Percentiles rank a stretch among this genome's conserved stretches.
These are phyloP conservation scores for Neodon shergylaensis DNA, from an alignment of 2,113 vertebrate species.

Conservation along the genomic window DNA sequence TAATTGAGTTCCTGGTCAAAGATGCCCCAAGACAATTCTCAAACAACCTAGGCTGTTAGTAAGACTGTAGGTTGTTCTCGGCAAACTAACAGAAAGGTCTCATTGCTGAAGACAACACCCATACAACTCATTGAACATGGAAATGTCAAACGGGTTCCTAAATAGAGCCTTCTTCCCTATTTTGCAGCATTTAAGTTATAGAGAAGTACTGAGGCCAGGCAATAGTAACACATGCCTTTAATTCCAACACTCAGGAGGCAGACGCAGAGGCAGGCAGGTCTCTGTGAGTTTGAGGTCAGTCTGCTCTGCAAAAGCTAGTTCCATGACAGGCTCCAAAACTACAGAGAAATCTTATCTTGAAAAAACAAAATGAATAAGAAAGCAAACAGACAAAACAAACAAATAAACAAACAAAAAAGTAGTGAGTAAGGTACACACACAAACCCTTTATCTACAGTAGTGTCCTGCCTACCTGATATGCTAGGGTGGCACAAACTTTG, in stretches of 20 bases:
- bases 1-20: neutral
- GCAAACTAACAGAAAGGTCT: neutral
- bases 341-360: too few relatives aligned
- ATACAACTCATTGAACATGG: neutral
- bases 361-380: too few relatives aligned
- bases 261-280: too few relatives aligned
- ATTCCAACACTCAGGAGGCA: too few relatives aligned
- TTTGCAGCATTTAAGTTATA: neutral
- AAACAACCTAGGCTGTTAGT: neutral
- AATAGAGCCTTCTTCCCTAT: neutral
- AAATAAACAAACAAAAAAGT: too few relatives aligned
- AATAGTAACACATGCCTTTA: fast-evolving
- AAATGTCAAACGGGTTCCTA: neutral
- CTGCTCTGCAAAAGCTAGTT: too few relatives aligned
- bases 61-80: neutral
- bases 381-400: too few relatives aligned
- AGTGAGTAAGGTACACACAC: neutral
- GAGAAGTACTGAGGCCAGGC: too few relatives aligned
- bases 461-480: neutral
- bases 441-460: neutral
- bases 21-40: neutral
- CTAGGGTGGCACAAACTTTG: neutral
- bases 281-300: too few relatives aligned
- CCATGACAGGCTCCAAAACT: too few relatives aligned
- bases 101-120: neutral